phyloP scores from a whole-genome alignment of 2,797 vertebrate species.

The Serranus cabrilla region DNA sequence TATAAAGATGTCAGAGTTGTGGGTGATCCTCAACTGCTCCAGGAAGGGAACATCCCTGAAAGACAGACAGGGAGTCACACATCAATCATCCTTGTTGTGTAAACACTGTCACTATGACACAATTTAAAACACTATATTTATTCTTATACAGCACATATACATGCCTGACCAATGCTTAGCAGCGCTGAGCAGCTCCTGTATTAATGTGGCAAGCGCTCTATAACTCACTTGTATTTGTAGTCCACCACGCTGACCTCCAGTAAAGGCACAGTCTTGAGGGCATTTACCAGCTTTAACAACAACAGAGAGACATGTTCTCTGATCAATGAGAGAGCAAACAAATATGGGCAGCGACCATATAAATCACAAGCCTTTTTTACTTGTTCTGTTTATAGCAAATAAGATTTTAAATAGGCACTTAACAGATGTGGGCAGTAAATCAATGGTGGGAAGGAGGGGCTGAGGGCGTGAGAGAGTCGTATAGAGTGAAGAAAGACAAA shows the following conservation, averaged over 20 bases:
- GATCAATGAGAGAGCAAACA: constrained; percentile 77
- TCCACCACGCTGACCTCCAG: constrained; percentile 96
- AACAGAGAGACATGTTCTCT: constrained; percentile 56
- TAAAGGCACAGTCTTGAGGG: constrained; percentile 91
- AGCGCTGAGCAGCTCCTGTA: not conserved
- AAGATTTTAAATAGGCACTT: constrained; percentile 80
- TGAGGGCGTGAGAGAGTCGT: constrained; percentile 27
- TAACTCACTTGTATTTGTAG: constrained; percentile 97
- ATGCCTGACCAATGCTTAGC: constrained; percentile 6
- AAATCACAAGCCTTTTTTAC: constrained; percentile 75
- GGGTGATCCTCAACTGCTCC: constrained; percentile 92
- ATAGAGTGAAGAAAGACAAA: constrained; percentile 35
- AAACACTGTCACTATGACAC: constrained; percentile 19
- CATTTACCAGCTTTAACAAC: constrained; percentile 90
- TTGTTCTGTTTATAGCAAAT: constrained; percentile 72
- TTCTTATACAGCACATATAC: constrained; percentile 2
- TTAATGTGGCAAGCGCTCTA: constrained; percentile 26
- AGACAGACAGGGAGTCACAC: constrained; percentile 29
- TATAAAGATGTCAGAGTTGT: constrained; percentile 98
- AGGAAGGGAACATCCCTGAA: constrained; percentile 93
- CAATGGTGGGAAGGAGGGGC: constrained; percentile 63
- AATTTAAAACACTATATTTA: constrained; percentile 15
- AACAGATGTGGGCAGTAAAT: constrained; percentile 79
- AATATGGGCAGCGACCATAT: constrained; percentile 66
- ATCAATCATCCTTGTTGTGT: constrained; percentile 34